Conservation (phyloP, 2,113 vertebrate species). For the Herpetotheres cachinnans region DNA sequence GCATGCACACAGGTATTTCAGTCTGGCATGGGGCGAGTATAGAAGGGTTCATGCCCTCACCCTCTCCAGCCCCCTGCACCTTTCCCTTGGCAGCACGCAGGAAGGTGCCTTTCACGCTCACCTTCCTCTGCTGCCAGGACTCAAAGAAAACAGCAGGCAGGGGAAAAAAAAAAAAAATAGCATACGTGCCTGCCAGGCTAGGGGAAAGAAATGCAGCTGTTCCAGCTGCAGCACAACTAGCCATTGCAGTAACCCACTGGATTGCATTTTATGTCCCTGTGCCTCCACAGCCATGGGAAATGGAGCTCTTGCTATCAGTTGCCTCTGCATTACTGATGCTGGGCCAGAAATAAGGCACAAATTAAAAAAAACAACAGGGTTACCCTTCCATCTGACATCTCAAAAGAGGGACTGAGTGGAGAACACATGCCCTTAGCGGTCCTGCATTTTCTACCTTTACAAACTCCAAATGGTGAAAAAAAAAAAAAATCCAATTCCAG, state of each 20-base stretch:
- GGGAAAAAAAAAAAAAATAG: background rate
- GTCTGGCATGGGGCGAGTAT: rapidly evolving
- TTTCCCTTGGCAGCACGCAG: rapidly evolving
- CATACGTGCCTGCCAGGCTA: rapidly evolving
- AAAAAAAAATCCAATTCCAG: background rate
- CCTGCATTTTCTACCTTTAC: background rate
- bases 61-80: background rate
- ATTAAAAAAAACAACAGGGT: background rate
- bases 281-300: background rate
- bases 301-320: background rate
- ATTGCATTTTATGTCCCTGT: background rate
- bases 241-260: background rate
- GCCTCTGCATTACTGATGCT: background rate
- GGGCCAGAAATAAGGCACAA: background rate
- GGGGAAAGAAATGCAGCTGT: background rate
- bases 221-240: background rate
- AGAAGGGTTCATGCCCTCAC: background rate
- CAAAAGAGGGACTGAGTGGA: background rate
- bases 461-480: background rate
- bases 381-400: background rate
- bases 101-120: background rate
- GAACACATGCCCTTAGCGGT: background rate
- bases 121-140: background rate
- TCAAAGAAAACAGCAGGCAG: background rate
- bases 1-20: rapidly evolving